Evolutionary conservation across 2,888 invertebrate genomes (phyloP), one percentile per base, ranked within the genome.

Genomic region (Dilophus febrilis): DNA sequence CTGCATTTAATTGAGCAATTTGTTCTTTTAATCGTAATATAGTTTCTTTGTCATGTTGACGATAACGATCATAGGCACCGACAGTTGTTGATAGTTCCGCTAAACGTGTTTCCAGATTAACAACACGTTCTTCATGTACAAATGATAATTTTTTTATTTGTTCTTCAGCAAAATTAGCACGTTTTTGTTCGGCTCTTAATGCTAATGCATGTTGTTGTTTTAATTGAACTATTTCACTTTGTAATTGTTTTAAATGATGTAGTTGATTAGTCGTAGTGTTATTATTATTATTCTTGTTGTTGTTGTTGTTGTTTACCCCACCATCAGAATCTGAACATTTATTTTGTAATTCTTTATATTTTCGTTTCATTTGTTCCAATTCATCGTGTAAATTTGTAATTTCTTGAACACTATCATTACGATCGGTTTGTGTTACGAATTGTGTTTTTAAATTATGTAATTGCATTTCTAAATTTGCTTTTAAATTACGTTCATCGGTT

Each of bases 21-120:
- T 58, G 46, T 47, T 53, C 41, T 55, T 63, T 10, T 42, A 82
- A 53, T 57, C 72, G 73, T 45, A 75, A 72, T 50, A 87, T 85
- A 13, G 72, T 70, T 40, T 69, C 68, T 55, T 79, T 78, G 60
- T 88, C 86, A 43, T 72, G 70, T 38, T 78, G 71, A 3, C 81
- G 61, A 8, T 76, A 57, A 41, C 77, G 64, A 53, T 87, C 85
- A 51, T 85, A 84, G 44, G 71, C 72, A 1, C 85, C 86, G 3
- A 87, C 74, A 0, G 77, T 78, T 40, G 74, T 72, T 0, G 85
- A 85, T 22, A 88, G 59, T 52, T 88, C 86, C 0, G 85, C 80
- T 14, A 87, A 58, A 45, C 75, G 71, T 4, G 73, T 70, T 58
- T 88, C 87, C 38, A 88, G 65, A 37, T 74, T 67, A 1, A 77